Conservation (phyloP, 1,140 invertebrate genomes). For the Atta cephalotes region DNA sequence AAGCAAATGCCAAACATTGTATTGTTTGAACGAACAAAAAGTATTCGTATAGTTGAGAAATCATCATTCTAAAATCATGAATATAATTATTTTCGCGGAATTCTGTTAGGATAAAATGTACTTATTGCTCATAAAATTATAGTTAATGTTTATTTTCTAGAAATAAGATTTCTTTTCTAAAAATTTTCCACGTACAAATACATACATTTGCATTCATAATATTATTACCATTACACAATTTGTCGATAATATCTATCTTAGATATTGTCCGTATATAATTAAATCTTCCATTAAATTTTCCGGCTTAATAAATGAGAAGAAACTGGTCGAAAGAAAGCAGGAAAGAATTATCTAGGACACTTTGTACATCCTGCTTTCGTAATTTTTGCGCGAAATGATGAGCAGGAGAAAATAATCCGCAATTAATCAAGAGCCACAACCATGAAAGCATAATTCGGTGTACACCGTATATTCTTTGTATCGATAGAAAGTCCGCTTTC, state of each 20-base stretch:
- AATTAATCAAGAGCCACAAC: constrained; percentile 41
- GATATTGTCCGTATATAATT: not conserved
- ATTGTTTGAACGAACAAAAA: no score
- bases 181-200: no score
- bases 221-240: not conserved
- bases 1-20: no score
- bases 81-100: no score
- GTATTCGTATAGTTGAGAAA: no score
- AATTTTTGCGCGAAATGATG: constrained; percentile 18
- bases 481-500: constrained; percentile 51
- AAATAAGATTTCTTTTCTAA: no score
- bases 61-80: no score
- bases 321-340: constrained; percentile 1
- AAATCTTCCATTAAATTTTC: not conserved
- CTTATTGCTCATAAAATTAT: no score
- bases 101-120: no score
- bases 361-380: constrained; percentile 9
- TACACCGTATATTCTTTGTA: constrained; percentile 20
- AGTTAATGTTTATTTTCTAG: no score
- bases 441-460: constrained; percentile 39
- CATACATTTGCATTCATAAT: not conserved
- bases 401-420: constrained; percentile 29
- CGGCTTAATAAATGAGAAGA: not conserved
- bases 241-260: constrained; percentile 7
- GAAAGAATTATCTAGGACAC: constrained; percentile 15